phyloP scores from a whole-genome alignment of 2,888 invertebrate species.

The Antitype chi region DNA sequence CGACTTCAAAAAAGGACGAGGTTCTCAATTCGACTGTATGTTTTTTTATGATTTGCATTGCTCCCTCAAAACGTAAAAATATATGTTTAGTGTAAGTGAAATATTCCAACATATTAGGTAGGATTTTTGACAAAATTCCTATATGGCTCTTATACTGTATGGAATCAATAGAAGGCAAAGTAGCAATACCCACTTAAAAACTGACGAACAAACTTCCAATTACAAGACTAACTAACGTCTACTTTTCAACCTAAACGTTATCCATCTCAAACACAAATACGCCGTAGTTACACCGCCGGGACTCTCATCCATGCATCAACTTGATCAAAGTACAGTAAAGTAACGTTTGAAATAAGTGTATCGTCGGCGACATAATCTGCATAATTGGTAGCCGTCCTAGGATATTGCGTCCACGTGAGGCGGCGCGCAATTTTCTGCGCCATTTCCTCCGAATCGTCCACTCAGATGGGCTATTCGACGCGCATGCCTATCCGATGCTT shows the following conservation, averaged over 20 bases:
- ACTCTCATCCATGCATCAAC: conserved; percentile 28
- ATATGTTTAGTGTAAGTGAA: background rate
- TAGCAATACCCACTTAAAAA: background rate
- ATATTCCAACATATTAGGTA: background rate
- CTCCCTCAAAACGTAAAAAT: no score
- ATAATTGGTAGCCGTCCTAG: conserved; percentile 89
- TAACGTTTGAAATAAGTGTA: conserved; percentile 80
- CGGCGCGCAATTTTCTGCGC: conserved; percentile 89
- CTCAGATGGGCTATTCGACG: conserved; percentile 78
- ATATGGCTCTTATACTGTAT: background rate
- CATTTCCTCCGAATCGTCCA: conserved; percentile 88
- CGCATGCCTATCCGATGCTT: conserved; percentile 76
- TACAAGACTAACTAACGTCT: background rate
- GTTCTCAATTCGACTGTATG: no score
- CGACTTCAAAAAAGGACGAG: no score
- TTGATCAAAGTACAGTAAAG: conserved; percentile 70
- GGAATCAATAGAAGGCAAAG: background rate
- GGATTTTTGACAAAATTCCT: background rate
- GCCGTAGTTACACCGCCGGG: conserved; percentile 23
- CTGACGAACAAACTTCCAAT: background rate
- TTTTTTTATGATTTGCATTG: no score
- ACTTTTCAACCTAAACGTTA: conserved; percentile 10
- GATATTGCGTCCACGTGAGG: conserved; percentile 89
- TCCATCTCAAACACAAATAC: conserved; percentile 19
- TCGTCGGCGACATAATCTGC: conserved; percentile 86